Percentiles rank a stretch among this genome's conserved stretches.
Evolutionary conservation across 1,140 invertebrate genomes (phyloP).

Genomic region (Tetraneura akinire): DNA sequence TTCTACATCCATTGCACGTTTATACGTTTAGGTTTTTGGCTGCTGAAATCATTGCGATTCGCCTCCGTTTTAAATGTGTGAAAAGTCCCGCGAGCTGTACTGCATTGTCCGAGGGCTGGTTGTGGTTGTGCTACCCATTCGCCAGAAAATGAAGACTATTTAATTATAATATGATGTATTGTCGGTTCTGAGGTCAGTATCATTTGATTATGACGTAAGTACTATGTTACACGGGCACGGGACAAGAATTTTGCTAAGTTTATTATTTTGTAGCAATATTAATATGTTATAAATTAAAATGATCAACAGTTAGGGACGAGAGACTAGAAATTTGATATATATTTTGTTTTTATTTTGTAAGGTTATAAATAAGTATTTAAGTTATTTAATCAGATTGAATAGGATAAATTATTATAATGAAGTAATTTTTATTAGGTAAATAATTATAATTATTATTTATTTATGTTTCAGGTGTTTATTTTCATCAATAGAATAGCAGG

Average conservation of each 20-base stretch:
- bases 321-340: too few relatives aligned
- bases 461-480: conserved; percentile 26
- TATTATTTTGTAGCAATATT: too few relatives aligned
- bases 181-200: conserved; percentile 28
- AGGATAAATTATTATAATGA: not conserved
- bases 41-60: not conserved
- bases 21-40: not conserved
- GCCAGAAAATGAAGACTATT: not conserved
- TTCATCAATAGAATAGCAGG: not conserved
- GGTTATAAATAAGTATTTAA: too few relatives aligned
- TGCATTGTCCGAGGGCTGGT: conserved; percentile 16
- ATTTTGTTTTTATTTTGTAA: too few relatives aligned
- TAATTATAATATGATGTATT: not conserved
- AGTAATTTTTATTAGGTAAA: not conserved
- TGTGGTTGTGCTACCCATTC: not conserved
- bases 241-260: too few relatives aligned
- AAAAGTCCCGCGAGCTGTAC: not conserved
- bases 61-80: conserved; percentile 36
- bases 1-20: too few relatives aligned
- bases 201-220: too few relatives aligned
- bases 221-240: too few relatives aligned
- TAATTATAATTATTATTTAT: not conserved
- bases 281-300: too few relatives aligned
- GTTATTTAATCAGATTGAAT: not conserved
- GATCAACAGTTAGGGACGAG: too few relatives aligned